These are phyloP conservation scores for Hyperoplus lanceolatus DNA, from an alignment of 2,797 vertebrate genomes.

Conservation along the genomic window DNA sequence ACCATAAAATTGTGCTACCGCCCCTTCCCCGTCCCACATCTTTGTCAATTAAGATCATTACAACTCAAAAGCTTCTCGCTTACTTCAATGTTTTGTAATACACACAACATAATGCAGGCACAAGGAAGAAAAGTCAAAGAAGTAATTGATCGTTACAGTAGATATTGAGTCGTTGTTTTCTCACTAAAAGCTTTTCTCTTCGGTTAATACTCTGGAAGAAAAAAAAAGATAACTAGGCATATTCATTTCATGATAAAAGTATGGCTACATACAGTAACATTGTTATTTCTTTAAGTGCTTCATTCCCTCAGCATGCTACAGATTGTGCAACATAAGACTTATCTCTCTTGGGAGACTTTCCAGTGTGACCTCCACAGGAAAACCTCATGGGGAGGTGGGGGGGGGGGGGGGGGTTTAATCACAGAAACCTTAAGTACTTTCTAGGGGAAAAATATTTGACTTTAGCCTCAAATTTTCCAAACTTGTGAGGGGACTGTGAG, in stretches of 20 bases:
- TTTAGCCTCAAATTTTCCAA: constrained; percentile 7
- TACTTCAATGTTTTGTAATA: constrained; percentile 52
- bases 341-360: constrained; percentile 32
- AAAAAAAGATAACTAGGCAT: constrained; percentile 65
- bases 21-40: constrained; percentile 39
- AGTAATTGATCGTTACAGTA: constrained; percentile 67
- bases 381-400: background rate
- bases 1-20: constrained; percentile 64
- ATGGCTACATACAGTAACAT: constrained; percentile 75
- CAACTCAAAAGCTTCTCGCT: constrained; percentile 61
- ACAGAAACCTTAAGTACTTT: background rate
- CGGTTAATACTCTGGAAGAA: constrained; percentile 59
- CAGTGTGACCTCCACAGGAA: constrained; percentile 40
- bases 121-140: constrained; percentile 73
- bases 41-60: constrained; percentile 43
- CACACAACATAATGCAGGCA: constrained; percentile 77
- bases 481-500: background rate
- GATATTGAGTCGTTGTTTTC: constrained; percentile 62
- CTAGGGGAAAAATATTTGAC: constrained; percentile 18
- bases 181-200: constrained; percentile 55
- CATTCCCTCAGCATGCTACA: constrained; percentile 71
- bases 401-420: background rate
- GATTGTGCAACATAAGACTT: constrained; percentile 65
- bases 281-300: constrained; percentile 75
- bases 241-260: constrained; percentile 58